Evolutionary conservation across 2,888 invertebrate genomes (phyloP).

Genomic region (Trichopoda pennipes): DNA sequence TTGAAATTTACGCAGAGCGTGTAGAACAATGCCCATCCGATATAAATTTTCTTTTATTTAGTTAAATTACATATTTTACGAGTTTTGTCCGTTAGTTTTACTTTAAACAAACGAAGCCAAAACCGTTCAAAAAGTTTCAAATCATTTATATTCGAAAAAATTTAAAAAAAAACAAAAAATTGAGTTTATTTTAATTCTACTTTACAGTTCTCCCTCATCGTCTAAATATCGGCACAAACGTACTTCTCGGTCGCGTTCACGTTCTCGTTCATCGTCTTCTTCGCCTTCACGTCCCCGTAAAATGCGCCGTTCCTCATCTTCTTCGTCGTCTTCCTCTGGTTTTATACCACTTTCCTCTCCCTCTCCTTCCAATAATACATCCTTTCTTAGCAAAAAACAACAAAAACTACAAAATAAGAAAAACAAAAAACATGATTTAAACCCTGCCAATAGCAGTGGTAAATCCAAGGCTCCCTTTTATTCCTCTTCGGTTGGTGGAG

Average conservation of each 20-base stretch:
- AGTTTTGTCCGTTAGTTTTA: too few species aligned
- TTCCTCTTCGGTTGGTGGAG: constrained; percentile 85
- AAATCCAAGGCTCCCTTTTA: constrained; percentile 84
- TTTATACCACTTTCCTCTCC: constrained; percentile 76
- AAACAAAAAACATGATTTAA: constrained; percentile 71
- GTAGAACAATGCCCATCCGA: too few species aligned
- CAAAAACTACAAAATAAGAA: constrained; percentile 78
- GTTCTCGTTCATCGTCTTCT: constrained; percentile 74
- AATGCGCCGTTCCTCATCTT: constrained; percentile 79
- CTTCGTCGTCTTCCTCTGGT: constrained; percentile 73
- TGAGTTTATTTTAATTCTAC: constrained; percentile 32
- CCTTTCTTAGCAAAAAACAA: constrained; percentile 75
- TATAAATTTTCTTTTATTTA: too few species aligned
- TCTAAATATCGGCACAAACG: constrained; percentile 75
- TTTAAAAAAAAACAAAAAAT: not conserved
- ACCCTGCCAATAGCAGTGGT: constrained; percentile 36
- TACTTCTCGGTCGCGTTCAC: constrained; percentile 72
- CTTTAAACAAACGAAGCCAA: too few species aligned
- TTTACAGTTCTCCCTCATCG: constrained; percentile 74
- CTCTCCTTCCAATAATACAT: constrained; percentile 64
- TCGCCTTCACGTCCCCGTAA: constrained; percentile 83
- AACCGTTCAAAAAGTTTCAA: too few species aligned
- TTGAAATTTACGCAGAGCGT: too few species aligned
- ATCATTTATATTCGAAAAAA: too few species aligned
- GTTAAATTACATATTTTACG: too few species aligned